Base-by-base conservation (phyloP, 1,140 invertebrate genomes). In the Apis dorsata region DNA sequence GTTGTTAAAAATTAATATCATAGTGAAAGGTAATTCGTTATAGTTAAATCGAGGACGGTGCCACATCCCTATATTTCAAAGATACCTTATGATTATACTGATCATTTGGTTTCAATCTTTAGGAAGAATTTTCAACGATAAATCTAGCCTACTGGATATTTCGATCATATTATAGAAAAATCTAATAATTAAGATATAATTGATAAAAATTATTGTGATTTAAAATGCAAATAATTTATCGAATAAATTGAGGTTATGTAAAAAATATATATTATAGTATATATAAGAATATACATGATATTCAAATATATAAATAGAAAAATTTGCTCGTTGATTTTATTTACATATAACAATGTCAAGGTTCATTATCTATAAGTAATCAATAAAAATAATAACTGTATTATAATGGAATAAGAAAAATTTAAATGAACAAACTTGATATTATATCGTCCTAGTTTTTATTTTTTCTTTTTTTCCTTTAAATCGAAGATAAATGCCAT, bases 281-380 rank as follows among this genome's bases (percentile, higher is more conserved):
- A 24, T 24, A 24, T 24, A n/a, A 11, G 21, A 34, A 51, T 24
- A 4, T 44, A 44, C 34, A 44, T 44, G 34, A 44, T 44, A 44
- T 44, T 44, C 34, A 7, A 44, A 44, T 44, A 34, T 34, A 34
- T 34, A 34, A 44, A 55, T 4, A 69, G 24, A 69, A 77, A 59
- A 76, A 53, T 44, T 17, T 17, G 24, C 9, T 8, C 19, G 51
- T 60, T 53, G 44, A 44, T 57, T 77, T 83, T 71, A 83, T 70
- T 70, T 79, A 83, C 66, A 24, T 24, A 24, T 24, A 24, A 24
- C 24, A 19, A 62, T 65, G 74, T 49, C 51, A 24, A 44, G 28
- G 71, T 83, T 79, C 68, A 83, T 83, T 65, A 49, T 34, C 8
- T 75, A 83, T 83, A 83, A 79, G 17, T 21, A 57, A 71, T 75